A percentile compares a stretch with the other conserved stretches of the same genome.
Evolutionary conservation across 2,888 invertebrate genomes (phyloP).

Genomic region (Tineola bisselliella): DNA sequence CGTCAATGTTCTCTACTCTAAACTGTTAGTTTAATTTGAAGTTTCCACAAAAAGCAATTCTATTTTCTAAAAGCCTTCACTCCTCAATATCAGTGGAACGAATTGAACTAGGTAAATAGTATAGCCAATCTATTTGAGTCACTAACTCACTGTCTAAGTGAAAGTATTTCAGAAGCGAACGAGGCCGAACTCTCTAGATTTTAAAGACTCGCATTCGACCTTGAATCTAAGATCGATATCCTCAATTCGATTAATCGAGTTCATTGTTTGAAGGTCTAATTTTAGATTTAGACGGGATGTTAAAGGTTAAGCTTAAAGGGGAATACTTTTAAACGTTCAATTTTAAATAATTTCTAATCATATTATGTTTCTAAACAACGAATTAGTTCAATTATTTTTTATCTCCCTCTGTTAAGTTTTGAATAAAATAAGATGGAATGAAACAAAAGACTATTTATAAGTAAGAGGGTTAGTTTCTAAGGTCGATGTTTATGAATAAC

Average conservation of each 20-base stretch:
- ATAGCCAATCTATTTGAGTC: background rate
- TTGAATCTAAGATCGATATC: background rate
- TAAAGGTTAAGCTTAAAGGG: no score
- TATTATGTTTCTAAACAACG: no score
- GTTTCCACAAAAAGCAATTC: background rate
- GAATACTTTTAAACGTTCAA: no score
- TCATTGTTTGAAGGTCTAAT: background rate
- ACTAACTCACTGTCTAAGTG: background rate
- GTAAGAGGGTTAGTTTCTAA: no score
- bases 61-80: background rate
- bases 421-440: no score
- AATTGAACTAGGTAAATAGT: background rate
- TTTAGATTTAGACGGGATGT: background rate
- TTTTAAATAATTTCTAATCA: no score
- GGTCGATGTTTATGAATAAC: no score
- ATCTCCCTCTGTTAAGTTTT: no score
- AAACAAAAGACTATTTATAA: no score
- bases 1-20: no score
- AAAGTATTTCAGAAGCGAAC: background rate
- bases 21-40: no score
- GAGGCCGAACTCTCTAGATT: background rate
- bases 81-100: background rate
- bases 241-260: background rate
- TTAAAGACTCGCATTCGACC: background rate
- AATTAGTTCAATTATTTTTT: no score